Evolutionary conservation across 2,888 invertebrate genomes (phyloP), one percentile per base, ranked within the genome.

Genomic region (Nephrocerus scutellatus): DNA sequence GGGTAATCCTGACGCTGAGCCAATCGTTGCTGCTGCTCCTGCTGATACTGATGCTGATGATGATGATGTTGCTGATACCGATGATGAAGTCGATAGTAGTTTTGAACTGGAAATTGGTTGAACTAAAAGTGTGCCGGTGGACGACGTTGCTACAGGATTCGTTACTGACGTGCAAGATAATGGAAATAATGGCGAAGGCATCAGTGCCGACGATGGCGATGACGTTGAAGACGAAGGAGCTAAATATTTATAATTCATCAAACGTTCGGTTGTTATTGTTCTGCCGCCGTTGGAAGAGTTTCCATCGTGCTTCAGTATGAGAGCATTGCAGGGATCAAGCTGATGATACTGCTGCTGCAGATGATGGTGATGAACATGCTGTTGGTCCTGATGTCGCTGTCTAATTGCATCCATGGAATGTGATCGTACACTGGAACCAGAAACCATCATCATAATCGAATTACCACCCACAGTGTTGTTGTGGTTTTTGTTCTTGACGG

Each of bases 401-500:
- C 63, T 62, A 46, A 68, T 65, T 46, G 66, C 65, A 44, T 68
- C 68, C 36, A 68, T 64, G 14, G 68, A 68, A 51, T 66, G 68
- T 13, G 68, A 68, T 39, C 68, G 59, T 39, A 58, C 34, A 41
- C 55, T 58, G 28, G 53, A 48, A 42, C 54, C 54, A 40, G 52
- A 50, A 13, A 44, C 44, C 36, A 48, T 46, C 44, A 47, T 44
- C 47, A 48, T 40, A 39, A 46, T 44, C 21, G 47, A 13, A 21
- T 40, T 22, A 41, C 49, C 41, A 46, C 37, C 32, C 30, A 48
- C 13, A 21, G 42, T 16, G 24, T 39, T 38, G 24, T 35, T 35
- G 36, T 37, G 28, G 10, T 18, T 16, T 22, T 25, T 37, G 25
- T 9, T 28, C 18, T 25, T 5, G 19, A 3, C 9, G 29, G 32